Evolutionary conservation across 2,113 vertebrate genomes (phyloP), one percentile per base, ranked within the genome.

Genomic region (Eira barbara): DNA sequence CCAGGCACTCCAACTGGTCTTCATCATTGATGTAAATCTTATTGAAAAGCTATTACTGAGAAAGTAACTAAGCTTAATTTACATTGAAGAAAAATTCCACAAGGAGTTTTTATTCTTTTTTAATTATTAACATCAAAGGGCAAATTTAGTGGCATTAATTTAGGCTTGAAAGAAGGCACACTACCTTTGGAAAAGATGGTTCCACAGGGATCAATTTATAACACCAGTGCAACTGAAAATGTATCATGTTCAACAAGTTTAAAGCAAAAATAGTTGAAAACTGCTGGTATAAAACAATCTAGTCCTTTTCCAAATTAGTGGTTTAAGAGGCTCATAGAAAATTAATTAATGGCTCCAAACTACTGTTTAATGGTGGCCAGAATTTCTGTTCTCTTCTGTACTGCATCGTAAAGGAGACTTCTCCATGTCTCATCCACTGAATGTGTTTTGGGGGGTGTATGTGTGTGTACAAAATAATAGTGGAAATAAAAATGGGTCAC

Each of bases 61-160:
- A 93, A 93, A 71, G 80, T 94, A 94, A 52, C 39, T 59, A 91
- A 93, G 9, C 6, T 57, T 47, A 78, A 96, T 79, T 73, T 95
- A 49, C 49, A 95, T 31, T 67, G 45, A 0, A 1, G 91, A 80
- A 96, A 89, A 97, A 98, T 96, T 52, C 36, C 91, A 96, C 25
- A 96, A 92, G 52, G 89, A 97, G 7, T 13, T 55, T 86, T 97
- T 97, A 91, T 89, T 91, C 21, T 59, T 89, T 95, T 98, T 97
- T 97, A 98, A 98, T 98, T 97, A 97, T 97, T 96, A 97, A 76
- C 95, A 98, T 98, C 97, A 97, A 98, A 98, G 95, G 79, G 79
- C 42, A 96, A 97, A 97, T 71, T 69, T 36, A 69, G 31, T 87
- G 80, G 71, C 87, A 97, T 96, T 94, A 96, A 97, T 97, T n/a